Base-by-base conservation (phyloP, 2,797 vertebrate genomes). In the Steatocranus sp. region DNA sequence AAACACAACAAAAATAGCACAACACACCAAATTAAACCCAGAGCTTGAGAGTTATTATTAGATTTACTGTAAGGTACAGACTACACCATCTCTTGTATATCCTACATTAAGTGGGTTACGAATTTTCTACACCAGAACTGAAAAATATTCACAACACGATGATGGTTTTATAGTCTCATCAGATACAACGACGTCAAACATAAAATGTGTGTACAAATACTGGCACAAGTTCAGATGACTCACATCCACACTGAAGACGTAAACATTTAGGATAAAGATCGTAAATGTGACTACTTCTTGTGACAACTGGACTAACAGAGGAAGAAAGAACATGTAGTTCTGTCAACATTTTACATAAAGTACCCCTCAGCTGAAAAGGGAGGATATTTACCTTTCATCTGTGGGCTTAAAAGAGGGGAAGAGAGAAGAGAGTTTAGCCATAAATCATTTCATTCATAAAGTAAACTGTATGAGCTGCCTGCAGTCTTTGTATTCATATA, bases 341-440 rank as follows among this genome's bases (percentile, higher is more conserved):
- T 46, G 73, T 68, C 80, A 88, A 89, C 88, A 83, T 76, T 79
- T 83, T 38, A 75, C 27, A 78, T 66, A 54, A 92, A 5, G 25
- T 48, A 25, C 63, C 61, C 32, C 83, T 79, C 20, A 48, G 4
- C 43, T 75, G 48, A 79, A 61, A 83, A 66, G 20, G 25, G 12
- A 79, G 51, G 15, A 23, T 87, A 88, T 89, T 93, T 92, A 94
- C 92, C 92, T 91, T 87, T 85, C 78, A 49, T 92, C 92, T 83
- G 92, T 48, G 23, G 83, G 91, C 91, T 83, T 91, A 12, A 56
- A 54, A 63, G 75, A 82, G 49, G 81, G 80, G 53, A 81, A 85
- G 78, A 91, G 75, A 91, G 75, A 89, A 17, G 66, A 73, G 43
- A 75, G 79, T 84, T 81, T 23, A 80, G 50, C 68, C 15, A 61